Base-by-base conservation (phyloP, 1,140 invertebrate genomes). In the Macrobrachium rosenbergii region DNA sequence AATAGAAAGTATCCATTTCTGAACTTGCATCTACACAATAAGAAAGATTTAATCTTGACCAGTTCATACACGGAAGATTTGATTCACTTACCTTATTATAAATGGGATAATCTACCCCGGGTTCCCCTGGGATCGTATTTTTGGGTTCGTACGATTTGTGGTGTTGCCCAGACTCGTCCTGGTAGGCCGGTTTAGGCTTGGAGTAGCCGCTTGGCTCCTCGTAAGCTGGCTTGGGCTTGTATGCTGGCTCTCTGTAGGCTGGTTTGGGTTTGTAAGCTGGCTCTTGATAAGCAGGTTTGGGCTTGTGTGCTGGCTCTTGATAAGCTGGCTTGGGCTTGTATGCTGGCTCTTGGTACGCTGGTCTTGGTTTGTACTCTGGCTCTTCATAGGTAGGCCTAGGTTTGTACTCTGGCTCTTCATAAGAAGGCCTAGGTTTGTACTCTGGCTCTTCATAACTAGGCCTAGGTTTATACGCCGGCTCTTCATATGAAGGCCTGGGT, bases 31-130 rank as follows among this genome's bases (percentile, higher is more conserved):
- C n/a, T n/a, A n/a, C n/a, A n/a, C n/a, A n/a, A n/a, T n/a, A n/a
- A n/a, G n/a, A n/a, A n/a, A n/a, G n/a, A n/a, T n/a, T n/a, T 10
- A 52, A 52, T 52, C 45, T 6, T 10, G 58, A 23, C 21, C 2
- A 28, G 5, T 43, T 23, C 2, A 16, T 37, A 45, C 17, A 23
- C 6, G 14, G 5, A 63, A 67, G 23, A 37, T 37, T 8, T 21
- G 2, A 58, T 37, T 52, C 10, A 60, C 90, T 89, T 58, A 91
- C 89, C 78, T 83, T 62, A 59, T 88, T 87, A 72, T 92, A 92
- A 84, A 93, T 92, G 14, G 93, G 93, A 90, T 93, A 94, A 89
- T 94, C 93, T 82, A 91, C 92, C 10, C 93, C 93, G 10, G 93
- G 91, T n/a, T 91, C 90, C 23, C 93, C 94, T 10, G 93, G 93